Conservation (phyloP, 2,113 vertebrate genomes). For the Zosterops lateralis region DNA sequence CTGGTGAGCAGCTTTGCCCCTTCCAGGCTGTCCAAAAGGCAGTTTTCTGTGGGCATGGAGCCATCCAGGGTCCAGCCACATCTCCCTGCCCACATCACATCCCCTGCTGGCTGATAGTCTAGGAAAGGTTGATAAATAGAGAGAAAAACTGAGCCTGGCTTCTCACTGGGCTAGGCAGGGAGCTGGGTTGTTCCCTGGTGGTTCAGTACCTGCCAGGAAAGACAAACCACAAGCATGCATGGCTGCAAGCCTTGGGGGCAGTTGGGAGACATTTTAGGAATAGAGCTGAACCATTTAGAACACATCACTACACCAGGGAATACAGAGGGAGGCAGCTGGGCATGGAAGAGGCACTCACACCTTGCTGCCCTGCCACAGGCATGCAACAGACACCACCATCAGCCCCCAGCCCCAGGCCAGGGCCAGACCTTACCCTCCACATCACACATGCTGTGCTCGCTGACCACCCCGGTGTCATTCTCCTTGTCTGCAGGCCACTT, state of each 20-base stretch:
- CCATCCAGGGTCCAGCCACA: neutral
- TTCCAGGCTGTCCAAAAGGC: neutral
- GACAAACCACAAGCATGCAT: neutral
- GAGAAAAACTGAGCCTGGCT: neutral
- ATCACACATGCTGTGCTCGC: conserved; percentile 76
- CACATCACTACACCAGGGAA: neutral
- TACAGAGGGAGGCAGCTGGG: neutral
- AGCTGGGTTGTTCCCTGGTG: neutral
- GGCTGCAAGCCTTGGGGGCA: neutral
- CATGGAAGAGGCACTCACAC: neutral
- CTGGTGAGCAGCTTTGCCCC: neutral
- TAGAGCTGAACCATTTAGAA: neutral
- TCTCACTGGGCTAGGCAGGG: neutral
- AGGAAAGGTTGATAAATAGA: neutral
- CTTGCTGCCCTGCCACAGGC: neutral
- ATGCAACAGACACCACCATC: neutral
- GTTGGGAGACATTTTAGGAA: neutral
- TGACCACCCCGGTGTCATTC: conserved; percentile 84
- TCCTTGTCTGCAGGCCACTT: conserved; percentile 85
- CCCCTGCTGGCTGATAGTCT: neutral
- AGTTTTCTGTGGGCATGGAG: neutral
- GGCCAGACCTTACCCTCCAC: conserved; percentile 69
- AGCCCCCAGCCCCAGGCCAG: fast-evolving
- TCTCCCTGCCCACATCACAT: fast-evolving
- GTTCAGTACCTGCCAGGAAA: neutral